A percentile compares a stretch with the other conserved stretches of the same genome.
Conservation (phyloP, 1,140 invertebrate genomes). For the Neomicropteryx cornuta region DNA sequence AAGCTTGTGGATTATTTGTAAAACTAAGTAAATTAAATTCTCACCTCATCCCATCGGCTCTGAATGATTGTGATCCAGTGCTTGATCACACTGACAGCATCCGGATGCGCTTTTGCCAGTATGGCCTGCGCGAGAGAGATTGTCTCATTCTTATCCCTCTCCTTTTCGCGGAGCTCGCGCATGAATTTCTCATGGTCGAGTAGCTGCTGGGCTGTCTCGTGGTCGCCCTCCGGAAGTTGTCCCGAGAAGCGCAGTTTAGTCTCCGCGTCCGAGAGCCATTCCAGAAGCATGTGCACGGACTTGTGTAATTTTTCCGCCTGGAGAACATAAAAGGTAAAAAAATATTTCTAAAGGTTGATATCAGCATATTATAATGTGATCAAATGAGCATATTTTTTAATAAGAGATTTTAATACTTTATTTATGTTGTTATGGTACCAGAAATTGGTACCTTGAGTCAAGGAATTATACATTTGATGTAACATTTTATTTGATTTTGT, state of each 20-base stretch:
- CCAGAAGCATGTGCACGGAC: slow-evolving; percentile 83
- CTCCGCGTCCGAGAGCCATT: slow-evolving; percentile 94
- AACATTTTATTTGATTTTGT: too few species aligned
- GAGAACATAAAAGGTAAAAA: too few species aligned
- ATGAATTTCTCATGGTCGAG: slow-evolving; percentile 83
- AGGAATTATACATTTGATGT: too few species aligned
- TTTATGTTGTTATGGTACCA: too few species aligned
- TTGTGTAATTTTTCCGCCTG: slow-evolving; percentile 90
- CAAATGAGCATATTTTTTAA: too few species aligned
- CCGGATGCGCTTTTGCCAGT: slow-evolving; percentile 84
- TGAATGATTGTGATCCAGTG: slow-evolving; percentile 97
- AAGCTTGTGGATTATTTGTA: too few species aligned
- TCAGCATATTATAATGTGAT: too few species aligned
- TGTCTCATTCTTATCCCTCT: slow-evolving; percentile 78
- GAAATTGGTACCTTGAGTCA: too few species aligned
- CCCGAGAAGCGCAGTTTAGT: slow-evolving; percentile 84
- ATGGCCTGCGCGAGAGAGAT: slow-evolving; percentile 81
- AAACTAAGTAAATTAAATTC: too few species aligned
- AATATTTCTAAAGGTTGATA: too few species aligned
- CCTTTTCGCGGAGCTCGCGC: slow-evolving; percentile 71
- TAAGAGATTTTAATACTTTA: too few species aligned
- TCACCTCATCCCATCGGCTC: slow-evolving; percentile 89
- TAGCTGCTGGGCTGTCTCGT: slow-evolving; percentile 73
- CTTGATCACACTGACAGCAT: slow-evolving; percentile 87
- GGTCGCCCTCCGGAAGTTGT: slow-evolving; percentile 81